These are phyloP conservation scores for Morone chrysops DNA, from an alignment of 2,113 vertebrate genomes.

Conservation along the genomic window DNA sequence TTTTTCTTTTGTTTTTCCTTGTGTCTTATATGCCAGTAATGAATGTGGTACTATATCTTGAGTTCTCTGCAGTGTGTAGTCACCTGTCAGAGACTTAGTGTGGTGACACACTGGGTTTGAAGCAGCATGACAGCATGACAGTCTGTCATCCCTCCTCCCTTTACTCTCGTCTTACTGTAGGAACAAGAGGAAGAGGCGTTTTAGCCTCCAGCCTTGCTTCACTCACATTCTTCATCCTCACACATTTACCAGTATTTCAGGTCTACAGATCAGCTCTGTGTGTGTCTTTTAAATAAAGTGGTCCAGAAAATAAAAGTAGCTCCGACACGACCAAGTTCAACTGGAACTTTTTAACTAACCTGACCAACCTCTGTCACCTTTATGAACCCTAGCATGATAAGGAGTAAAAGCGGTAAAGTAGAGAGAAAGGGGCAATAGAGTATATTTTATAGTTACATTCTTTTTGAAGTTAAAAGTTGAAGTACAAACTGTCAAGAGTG, in stretches of 20 bases:
- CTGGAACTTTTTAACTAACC: neutral
- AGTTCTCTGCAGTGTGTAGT: neutral
- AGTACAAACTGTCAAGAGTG: neutral
- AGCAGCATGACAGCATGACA: constrained; percentile 1
- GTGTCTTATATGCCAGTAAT: neutral
- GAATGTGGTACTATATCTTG: neutral
- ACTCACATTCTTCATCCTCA: neutral
- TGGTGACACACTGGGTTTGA: neutral
- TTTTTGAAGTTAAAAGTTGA: neutral
- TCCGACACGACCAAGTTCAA: neutral
- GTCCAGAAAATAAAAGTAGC: neutral
- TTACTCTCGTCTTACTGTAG: neutral
- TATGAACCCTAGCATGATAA: neutral
- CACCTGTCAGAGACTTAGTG: neutral
- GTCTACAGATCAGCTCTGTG: neutral
- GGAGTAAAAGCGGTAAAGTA: neutral
- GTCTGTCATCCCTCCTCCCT: neutral
- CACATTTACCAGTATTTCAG: neutral
- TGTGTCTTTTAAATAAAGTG: neutral
- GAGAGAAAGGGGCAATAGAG: neutral
- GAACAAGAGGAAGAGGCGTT: neutral
- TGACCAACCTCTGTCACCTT: neutral
- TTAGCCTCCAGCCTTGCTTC: neutral
- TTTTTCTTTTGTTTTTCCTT: neutral
- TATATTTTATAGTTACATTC: neutral